Conservation (phyloP, 2,113 vertebrate species). For the Odocoileus hemionus region DNA sequence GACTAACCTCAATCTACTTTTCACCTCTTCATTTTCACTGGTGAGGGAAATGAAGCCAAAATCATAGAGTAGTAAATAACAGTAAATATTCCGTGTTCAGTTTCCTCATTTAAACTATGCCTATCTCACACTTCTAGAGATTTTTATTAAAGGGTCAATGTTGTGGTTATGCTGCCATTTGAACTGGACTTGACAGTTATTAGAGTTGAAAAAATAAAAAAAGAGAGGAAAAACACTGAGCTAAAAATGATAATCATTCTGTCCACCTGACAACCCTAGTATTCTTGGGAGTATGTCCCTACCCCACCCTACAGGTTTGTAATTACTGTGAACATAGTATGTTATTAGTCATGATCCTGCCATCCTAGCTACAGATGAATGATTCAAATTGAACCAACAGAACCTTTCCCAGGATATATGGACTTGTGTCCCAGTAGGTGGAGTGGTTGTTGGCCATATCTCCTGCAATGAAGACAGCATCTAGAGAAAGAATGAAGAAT, state of each 20-base stretch:
- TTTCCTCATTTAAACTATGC: neutral
- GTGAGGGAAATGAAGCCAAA: neutral
- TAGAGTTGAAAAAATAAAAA: neutral
- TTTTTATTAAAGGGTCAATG: neutral
- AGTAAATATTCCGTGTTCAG: neutral
- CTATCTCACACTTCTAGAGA: neutral
- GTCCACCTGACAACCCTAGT: neutral
- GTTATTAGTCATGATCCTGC: neutral
- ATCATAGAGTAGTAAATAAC: neutral
- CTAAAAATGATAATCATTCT: neutral
- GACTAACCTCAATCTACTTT: neutral
- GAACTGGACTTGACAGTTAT: neutral
- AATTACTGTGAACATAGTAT: neutral
- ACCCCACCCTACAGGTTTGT: neutral
- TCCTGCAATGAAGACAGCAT: neutral
- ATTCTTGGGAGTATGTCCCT: neutral
- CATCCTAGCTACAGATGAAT: neutral
- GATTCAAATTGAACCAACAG: neutral
- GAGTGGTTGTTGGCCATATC: neutral
- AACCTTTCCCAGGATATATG: neutral
- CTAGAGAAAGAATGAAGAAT: neutral
- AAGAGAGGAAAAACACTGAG: neutral
- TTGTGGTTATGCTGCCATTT: neutral
- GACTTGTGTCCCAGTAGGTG: neutral
- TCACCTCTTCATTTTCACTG: neutral